Evolutionary conservation across 2,113 vertebrate species (phyloP).

Genomic region (Actenoides lindsayi): DNA sequence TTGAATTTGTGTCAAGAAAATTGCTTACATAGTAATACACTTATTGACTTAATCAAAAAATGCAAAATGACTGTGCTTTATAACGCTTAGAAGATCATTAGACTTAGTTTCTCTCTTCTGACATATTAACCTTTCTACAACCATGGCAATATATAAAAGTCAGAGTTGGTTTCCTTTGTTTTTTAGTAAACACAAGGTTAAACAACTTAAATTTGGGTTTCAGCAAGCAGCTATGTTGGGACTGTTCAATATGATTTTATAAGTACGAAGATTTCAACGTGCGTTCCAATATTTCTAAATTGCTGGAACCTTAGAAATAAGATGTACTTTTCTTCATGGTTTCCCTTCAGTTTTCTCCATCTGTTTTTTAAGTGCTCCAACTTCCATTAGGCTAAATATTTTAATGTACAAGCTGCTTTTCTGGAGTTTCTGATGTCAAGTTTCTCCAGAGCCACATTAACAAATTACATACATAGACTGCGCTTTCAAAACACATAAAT

Average conservation of each 20-base stretch:
- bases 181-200: not conserved
- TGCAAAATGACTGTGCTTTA: constrained; percentile 57
- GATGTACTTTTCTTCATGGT: not conserved
- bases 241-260: not conserved
- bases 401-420: not conserved
- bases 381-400: constrained; percentile 4
- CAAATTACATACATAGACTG: not conserved
- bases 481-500: not conserved
- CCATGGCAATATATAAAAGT: constrained; percentile 1
- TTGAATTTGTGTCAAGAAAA: constrained; percentile 69
- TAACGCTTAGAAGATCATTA: constrained; percentile 45
- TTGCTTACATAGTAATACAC: constrained; percentile 27
- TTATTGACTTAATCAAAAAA: constrained; percentile 68
- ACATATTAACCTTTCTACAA: constrained; percentile 14
- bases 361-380: not conserved
- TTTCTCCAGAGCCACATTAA: constrained; percentile 16
- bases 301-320: not conserved
- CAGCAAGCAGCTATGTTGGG: not conserved
- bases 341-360: not conserved
- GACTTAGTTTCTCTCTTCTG: not conserved
- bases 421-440: not conserved
- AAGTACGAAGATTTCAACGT: not conserved
- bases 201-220: not conserved
- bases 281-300: not conserved
- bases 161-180: not conserved